Percentiles rank a stretch among this genome's conserved stretches.
Conservation (phyloP, 2,888 invertebrate species). For the Notodromas monacha region DNA sequence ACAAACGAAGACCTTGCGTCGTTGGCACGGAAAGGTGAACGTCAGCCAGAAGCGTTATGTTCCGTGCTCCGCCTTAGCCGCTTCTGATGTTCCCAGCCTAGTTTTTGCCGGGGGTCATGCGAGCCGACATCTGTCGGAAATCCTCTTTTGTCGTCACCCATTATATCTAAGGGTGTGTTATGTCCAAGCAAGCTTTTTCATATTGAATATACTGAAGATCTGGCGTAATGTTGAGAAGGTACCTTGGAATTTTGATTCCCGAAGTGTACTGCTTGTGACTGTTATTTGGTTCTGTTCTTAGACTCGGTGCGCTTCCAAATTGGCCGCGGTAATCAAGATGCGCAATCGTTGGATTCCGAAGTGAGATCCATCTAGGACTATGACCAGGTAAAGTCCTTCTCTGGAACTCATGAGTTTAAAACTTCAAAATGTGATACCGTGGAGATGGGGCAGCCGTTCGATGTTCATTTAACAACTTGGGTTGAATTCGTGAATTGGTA, state of each 20-base stretch:
- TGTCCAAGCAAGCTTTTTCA: constrained; percentile 87
- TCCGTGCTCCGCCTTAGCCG: constrained; percentile 81
- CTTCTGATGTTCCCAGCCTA: constrained; percentile 76
- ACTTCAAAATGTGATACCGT: too few species aligned
- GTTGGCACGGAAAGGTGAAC: constrained; percentile 91
- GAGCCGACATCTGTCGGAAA: constrained; percentile 42
- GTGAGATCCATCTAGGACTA: constrained; percentile 82
- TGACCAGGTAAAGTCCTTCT: too few species aligned
- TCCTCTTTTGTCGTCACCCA: constrained; percentile 86
- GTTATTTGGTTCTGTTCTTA: constrained; percentile 65
- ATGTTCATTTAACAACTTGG: too few species aligned
- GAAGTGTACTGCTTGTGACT: too few species aligned
- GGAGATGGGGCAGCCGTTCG: too few species aligned
- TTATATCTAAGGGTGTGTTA: constrained; percentile 74
- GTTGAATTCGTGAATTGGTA: too few species aligned
- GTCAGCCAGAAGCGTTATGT: constrained; percentile 87
- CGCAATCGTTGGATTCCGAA: constrained; percentile 88
- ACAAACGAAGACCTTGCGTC: constrained; percentile 83
- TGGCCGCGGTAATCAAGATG: constrained; percentile 97
- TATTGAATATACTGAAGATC: constrained; percentile 68
- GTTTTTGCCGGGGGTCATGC: constrained; percentile 64
- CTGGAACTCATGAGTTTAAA: too few species aligned
- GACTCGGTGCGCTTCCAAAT: constrained; percentile 86
- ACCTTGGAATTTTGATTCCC: too few species aligned
- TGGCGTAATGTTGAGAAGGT: constrained; percentile 96